phyloP scores from a whole-genome alignment of 2,113 vertebrate genomes.

The Pachyramphus minor region DNA sequence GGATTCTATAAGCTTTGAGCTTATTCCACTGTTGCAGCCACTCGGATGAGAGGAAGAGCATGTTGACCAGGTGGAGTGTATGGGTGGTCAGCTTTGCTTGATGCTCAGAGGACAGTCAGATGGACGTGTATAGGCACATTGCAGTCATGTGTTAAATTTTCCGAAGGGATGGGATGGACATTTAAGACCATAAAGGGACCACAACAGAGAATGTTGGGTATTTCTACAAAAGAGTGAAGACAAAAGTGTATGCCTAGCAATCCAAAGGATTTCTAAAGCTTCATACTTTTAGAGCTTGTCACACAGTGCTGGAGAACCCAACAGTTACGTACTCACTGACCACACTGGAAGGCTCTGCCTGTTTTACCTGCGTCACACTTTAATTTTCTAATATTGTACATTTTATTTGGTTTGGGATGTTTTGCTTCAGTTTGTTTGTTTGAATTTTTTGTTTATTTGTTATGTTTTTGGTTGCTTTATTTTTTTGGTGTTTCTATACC shows the following conservation, averaged over 20 bases:
- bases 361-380: neutral
- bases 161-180: neutral
- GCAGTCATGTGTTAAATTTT: neutral
- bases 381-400: neutral
- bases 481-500: neutral
- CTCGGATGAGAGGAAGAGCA: neutral
- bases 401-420: neutral
- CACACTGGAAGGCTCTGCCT: neutral
- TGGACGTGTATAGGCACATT: accelerated
- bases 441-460: neutral
- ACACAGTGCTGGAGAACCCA: neutral
- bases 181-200: neutral
- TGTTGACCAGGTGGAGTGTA: neutral
- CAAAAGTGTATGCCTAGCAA: neutral
- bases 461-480: no score
- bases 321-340: neutral
- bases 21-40: neutral
- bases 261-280: neutral
- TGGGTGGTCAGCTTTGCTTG: neutral
- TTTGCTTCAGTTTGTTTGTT: neutral
- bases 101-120: neutral
- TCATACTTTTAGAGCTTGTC: neutral
- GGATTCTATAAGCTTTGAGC: neutral
- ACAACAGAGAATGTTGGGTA: neutral
- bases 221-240: neutral